Base-by-base conservation (phyloP, 2,113 vertebrate genomes). In the Nothocercus nigrocapillus region DNA sequence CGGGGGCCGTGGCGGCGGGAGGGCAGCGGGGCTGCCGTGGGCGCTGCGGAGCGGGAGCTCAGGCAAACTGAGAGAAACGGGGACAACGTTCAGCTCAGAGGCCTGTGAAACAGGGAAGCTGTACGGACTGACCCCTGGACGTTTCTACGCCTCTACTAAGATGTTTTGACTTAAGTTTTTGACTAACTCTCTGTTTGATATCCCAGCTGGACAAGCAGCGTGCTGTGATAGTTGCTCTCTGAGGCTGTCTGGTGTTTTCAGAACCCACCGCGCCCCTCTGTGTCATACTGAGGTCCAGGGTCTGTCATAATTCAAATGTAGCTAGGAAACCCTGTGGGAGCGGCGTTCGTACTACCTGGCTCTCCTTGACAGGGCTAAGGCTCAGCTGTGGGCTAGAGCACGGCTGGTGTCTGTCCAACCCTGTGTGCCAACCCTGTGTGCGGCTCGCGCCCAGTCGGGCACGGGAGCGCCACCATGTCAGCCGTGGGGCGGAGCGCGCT, bases 1-100 rank as follows among this genome's bases (percentile, higher is more conserved):
- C 88, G 85, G 92, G 96, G 95, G 91, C 54, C 16, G 30, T 90
- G 40, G 27, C 44, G 13, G 49, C 12, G 2, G 3, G 15, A 13
- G 22, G n/a, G 7, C 54, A 18, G 17, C 20, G 9, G 18, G 3
- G 24, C 54, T 66, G 54, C 28, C 21, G 51, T 5, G 18, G 3
- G 24, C 59, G 45, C 32, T n/a, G 38, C 34, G 59, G 44, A 24
- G 3, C 18, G 36, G 7, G 13, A 67, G 20, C n/a, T n/a, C 0
- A 66, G 68, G 54, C 53, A 73, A 72, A 8, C 28, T 36, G 74
- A n/a, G 54, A 74, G 53, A 54, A 69, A 17, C 40, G 16, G 49
- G 49, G 64, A 67, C 18, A 36, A 27, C 30, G 49, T 59, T 77
- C 40, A 45, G 13, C 54, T 70, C 58, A 38, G 63, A 62, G 75